These are phyloP conservation scores for Microctonus hyperodae DNA, from an alignment of 2,888 invertebrate genomes.

Conservation along the genomic window DNA sequence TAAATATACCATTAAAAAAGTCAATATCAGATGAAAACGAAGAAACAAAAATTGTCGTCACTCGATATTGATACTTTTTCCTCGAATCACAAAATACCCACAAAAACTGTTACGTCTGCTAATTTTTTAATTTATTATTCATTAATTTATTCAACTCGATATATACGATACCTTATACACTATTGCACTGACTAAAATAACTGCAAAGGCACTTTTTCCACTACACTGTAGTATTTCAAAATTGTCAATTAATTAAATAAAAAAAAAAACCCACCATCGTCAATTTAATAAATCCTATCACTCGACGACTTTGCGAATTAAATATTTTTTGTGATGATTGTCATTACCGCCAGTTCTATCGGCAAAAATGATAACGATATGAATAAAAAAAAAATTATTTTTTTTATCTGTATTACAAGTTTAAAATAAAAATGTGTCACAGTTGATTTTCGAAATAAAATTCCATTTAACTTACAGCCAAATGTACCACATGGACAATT, in stretches of 20 bases:
- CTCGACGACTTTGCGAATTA: background rate
- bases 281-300: background rate
- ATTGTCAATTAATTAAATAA: constrained; percentile 10
- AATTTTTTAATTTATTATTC: background rate
- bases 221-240: constrained; percentile 34
- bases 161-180: constrained; percentile 39
- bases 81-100: background rate
- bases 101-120: background rate
- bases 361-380: background rate
- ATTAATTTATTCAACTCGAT: background rate
- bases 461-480: no score
- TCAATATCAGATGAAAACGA: background rate
- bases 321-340: background rate
- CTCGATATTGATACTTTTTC: background rate
- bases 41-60: background rate
- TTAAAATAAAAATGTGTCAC: no score
- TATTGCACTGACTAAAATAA: constrained; percentile 39
- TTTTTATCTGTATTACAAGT: background rate
- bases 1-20: no score
- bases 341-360: background rate
- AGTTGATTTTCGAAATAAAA: no score
- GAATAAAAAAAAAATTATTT: background rate
- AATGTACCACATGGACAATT: no score
- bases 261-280: background rate
- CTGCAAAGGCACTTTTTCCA: constrained; percentile 44